These are phyloP conservation scores for Entomobrya multifasciata DNA, from an alignment of 2,888 invertebrate species.

Conservation along the genomic window DNA sequence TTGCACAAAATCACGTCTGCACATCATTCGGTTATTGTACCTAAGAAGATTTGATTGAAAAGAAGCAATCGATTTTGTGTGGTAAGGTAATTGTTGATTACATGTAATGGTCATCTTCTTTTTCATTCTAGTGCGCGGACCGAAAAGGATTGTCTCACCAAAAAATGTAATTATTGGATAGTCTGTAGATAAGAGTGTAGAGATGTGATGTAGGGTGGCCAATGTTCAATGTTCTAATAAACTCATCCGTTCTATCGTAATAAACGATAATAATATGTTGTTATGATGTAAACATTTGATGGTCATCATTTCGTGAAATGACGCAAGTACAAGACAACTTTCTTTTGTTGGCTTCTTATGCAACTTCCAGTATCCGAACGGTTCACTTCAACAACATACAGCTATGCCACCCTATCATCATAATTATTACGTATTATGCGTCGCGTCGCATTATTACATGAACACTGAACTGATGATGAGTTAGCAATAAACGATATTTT, in stretches of 20 bases:
- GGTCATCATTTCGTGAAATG: constrained; percentile 3
- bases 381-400: too few relatives aligned
- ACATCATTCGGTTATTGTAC: constrained; percentile 17
- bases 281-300: constrained; percentile 28
- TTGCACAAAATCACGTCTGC: constrained; percentile 9
- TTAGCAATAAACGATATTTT: constrained; percentile 44
- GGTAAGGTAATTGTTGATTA: background rate
- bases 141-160: constrained; percentile 15
- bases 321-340: too few relatives aligned
- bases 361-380: too few relatives aligned
- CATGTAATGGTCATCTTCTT: constrained; percentile 1
- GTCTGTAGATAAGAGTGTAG: too few relatives aligned
- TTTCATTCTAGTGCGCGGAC: constrained; percentile 31
- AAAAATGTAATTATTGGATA: constrained; percentile 55
- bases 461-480: constrained; percentile 18
- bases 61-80: constrained; percentile 31
- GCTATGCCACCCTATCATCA: too few relatives aligned
- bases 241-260: constrained; percentile 28
- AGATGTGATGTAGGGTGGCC: constrained; percentile 32
- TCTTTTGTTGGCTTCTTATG: too few relatives aligned
- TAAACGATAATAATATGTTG: constrained; percentile 41
- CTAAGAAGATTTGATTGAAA: background rate
- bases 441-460: background rate
- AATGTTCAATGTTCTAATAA: constrained; percentile 31
- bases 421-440: too few relatives aligned